Evolutionary conservation across 2,797 vertebrate species (phyloP).

Genomic region (Lithobates pipiens): DNA sequence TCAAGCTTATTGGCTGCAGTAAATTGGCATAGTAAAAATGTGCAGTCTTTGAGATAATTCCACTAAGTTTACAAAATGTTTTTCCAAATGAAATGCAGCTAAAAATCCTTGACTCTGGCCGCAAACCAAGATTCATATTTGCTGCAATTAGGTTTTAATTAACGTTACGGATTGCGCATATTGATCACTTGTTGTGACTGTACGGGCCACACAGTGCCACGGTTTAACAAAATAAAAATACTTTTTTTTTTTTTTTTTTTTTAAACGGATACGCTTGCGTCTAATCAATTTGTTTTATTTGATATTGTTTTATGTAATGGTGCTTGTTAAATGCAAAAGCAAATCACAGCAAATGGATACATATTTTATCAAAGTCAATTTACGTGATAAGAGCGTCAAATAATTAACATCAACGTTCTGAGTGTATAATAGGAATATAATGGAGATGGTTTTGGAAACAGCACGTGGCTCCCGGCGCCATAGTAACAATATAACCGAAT

Average conservation of each 20-base stretch:
- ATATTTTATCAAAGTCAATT: neutral
- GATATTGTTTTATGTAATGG: neutral
- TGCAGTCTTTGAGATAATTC: slow-evolving; percentile 57
- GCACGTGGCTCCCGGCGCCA: neutral
- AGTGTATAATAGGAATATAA: neutral
- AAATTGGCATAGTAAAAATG: slow-evolving; percentile 36
- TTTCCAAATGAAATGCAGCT: slow-evolving; percentile 52
- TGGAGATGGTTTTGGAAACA: neutral
- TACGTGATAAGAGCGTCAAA: neutral
- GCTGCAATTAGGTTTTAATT: slow-evolving; percentile 58
- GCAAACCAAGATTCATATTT: slow-evolving; percentile 49
- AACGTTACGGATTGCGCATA: slow-evolving; percentile 39
- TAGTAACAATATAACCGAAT: neutral
- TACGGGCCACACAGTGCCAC: neutral
- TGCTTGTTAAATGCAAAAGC: neutral
- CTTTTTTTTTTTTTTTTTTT: no score
- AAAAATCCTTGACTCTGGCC: slow-evolving; percentile 49
- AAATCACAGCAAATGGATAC: neutral
- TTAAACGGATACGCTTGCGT: neutral
- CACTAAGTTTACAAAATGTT: slow-evolving; percentile 55
- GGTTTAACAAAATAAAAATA: no score
- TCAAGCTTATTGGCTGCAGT: slow-evolving; percentile 17
- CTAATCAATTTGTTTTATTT: slow-evolving; percentile 8
- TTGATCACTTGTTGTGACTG: slow-evolving; percentile 31
- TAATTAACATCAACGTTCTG: neutral